phyloP scores from a whole-genome alignment of 2,888 invertebrate species.

The Eupithecia subumbrata region DNA sequence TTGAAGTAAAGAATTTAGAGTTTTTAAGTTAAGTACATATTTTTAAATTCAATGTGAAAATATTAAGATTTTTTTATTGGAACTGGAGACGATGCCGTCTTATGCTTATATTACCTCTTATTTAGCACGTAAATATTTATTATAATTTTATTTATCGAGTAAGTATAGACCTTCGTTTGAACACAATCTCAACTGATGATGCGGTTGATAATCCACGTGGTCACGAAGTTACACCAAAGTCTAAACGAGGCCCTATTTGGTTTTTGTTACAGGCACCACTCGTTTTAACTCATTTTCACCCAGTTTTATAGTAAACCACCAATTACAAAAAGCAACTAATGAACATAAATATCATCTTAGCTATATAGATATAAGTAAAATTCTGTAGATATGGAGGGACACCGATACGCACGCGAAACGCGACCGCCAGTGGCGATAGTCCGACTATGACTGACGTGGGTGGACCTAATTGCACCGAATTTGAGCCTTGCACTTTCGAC shows the following conservation, averaged over 20 bases:
- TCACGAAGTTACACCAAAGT: background rate
- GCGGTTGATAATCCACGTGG: background rate
- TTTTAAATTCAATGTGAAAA: background rate
- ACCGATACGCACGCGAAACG: too few species aligned
- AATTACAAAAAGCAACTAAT: background rate
- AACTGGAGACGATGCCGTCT: background rate
- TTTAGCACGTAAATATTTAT: background rate
- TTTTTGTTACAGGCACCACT: background rate
- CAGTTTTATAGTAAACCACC: background rate
- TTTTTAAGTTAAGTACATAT: background rate
- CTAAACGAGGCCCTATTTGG: background rate
- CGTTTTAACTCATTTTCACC: background rate
- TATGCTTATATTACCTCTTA: background rate
- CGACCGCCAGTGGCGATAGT: too few species aligned
- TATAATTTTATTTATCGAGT: background rate
- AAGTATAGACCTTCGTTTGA: background rate
- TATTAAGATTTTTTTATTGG: background rate
- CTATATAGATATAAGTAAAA: too few species aligned
- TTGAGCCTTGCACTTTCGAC: too few species aligned
- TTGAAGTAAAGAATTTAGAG: background rate
- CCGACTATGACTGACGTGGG: too few species aligned
- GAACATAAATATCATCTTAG: too few species aligned
- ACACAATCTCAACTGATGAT: background rate
- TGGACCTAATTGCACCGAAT: too few species aligned
- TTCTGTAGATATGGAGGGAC: too few species aligned